Base-by-base conservation (phyloP, 2,113 vertebrate genomes). In the Ellobius talpinus region DNA sequence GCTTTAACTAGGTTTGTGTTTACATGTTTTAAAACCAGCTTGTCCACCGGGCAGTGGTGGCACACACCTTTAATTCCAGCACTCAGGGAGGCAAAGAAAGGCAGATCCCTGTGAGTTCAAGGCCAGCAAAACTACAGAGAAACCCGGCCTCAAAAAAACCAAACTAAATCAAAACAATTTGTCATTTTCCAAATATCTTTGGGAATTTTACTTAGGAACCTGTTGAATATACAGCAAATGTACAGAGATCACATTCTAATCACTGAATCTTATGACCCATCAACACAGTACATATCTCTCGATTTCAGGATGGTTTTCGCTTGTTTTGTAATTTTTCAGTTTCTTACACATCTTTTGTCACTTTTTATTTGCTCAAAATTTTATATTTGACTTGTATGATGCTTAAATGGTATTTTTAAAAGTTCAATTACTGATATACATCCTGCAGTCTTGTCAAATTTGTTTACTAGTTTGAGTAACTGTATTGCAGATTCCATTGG, bases 251-350 rank as follows among this genome's bases (percentile, higher is more conserved):
- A 81, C 58, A 97, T 31, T 36, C 21, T 89, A 89, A 89, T 23
- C 70, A 90, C 12, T 74, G 76, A 90, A 16, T 82, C 33, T 82
- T 36, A 31, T 50, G 45, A 50, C 31, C 14, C 47, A 74, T 70
- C 81, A 76, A 76, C 21, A 13, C 14, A 10, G 21, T 33, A 31
- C 77, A 58, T 68, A 8, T 72, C 19, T 91, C 79, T 92, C 66
- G 72, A 82, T 68, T 95, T 96, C 45, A 87, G 45, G 11, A 26
- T 47, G 36, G 5, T 33, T 73, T 8, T 73, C 52, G 45, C 47
- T 77, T 78, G 31, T 94, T 95, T 87, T 93, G 31, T 84, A 66
- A 24, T 88, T 90, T 90, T 93, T 89, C n/a, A 70, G 39, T 93
- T 66, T 87, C 26, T 52, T 78, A 6, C 5, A 50, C 1, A 94